Conservation (phyloP, 2,888 invertebrate genomes). For the Osedax frankpressi region DNA sequence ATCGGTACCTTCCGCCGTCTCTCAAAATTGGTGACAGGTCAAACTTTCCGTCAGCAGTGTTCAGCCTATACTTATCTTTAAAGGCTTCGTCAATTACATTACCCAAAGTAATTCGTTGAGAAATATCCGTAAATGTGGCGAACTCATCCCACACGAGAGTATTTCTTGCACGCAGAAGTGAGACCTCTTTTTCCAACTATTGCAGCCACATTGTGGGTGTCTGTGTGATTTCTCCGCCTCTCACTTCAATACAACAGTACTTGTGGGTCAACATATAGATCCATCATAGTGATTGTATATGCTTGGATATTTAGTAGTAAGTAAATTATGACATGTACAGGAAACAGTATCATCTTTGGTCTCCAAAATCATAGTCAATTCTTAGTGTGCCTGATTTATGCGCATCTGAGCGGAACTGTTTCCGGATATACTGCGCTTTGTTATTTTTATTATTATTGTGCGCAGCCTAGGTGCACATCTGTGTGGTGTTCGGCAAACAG, state of each 20-base stretch:
- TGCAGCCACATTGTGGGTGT: not conserved
- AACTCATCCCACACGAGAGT: not conserved
- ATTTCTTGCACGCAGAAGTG: not conserved
- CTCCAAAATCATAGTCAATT: too few relatives aligned
- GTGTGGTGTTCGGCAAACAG: too few relatives aligned
- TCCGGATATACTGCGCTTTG: too few relatives aligned
- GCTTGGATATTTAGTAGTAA: too few relatives aligned
- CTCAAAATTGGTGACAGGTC: not conserved
- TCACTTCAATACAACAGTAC: not conserved
- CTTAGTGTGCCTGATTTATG: too few relatives aligned
- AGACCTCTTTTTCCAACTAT: not conserved
- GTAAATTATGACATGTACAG: too few relatives aligned
- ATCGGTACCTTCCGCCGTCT: slow-evolving; percentile 5
- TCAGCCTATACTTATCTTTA: slow-evolving; percentile 1
- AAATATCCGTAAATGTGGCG: not conserved
- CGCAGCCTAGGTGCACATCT: too few relatives aligned
- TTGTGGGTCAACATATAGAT: too few relatives aligned
- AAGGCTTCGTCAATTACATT: not conserved
- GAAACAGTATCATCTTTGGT: too few relatives aligned
- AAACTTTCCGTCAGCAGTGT: not conserved
- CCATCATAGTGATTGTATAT: too few relatives aligned
- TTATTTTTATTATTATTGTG: too few relatives aligned
- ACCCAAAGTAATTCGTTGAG: not conserved
- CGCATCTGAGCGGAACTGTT: too few relatives aligned
- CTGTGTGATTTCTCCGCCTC: not conserved